Percentiles rank a stretch among this genome's conserved stretches.
phyloP scores from a whole-genome alignment of 2,888 invertebrate genomes.

The Tortrix viridana region DNA sequence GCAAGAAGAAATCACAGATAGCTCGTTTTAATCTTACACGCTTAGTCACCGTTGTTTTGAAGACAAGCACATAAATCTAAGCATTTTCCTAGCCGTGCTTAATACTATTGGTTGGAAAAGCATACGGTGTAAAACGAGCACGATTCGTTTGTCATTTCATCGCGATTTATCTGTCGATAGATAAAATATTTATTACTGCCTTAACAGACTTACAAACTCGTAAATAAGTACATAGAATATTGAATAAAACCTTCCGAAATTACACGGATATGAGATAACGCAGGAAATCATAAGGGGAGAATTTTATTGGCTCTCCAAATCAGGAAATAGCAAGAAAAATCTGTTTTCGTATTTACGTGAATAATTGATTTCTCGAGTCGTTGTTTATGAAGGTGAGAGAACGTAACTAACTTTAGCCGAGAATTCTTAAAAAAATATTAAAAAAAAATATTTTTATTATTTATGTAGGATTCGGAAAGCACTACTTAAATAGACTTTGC shows the following conservation, averaged over 20 bases:
- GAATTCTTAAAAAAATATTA: too few relatives aligned
- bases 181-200: constrained; percentile 41
- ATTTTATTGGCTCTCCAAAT: constrained; percentile 28
- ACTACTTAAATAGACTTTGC: constrained; percentile 12
- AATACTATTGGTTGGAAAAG: constrained; percentile 15
- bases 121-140: constrained; percentile 33
- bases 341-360: constrained; percentile 29
- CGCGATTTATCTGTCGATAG: constrained; percentile 42
- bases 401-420: constrained; percentile 4
- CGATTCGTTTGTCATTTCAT: constrained; percentile 30
- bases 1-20: too few relatives aligned
- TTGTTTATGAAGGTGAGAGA: not conserved
- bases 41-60: not conserved
- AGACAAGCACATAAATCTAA: constrained; percentile 9
- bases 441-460: too few relatives aligned
- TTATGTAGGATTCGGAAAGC: constrained; percentile 7
- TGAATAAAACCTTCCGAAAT: constrained; percentile 18
- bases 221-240: constrained; percentile 22
- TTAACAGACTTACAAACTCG: constrained; percentile 17
- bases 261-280: constrained; percentile 26
- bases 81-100: constrained; percentile 13
- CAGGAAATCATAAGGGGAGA: constrained; percentile 13
- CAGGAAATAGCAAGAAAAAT: constrained; percentile 28
- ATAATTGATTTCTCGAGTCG: constrained; percentile 24
- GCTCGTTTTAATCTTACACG: too few relatives aligned